These are phyloP conservation scores for Perizoma flavofasciatum DNA, from an alignment of 2,888 invertebrate species.

Conservation along the genomic window DNA sequence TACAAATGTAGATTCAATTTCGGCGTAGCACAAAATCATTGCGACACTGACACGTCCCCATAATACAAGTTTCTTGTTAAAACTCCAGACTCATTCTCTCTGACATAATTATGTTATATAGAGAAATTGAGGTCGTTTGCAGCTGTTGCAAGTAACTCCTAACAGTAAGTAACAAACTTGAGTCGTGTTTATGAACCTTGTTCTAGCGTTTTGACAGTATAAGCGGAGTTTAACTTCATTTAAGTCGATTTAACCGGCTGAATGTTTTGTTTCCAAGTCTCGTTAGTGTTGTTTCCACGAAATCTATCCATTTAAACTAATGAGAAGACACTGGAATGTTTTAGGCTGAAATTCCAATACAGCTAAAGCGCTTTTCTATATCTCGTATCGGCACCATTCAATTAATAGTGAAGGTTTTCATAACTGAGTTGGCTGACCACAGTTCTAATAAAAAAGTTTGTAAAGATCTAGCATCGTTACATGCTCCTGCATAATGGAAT, in stretches of 20 bases:
- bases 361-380: no score
- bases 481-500: conserved; percentile 11
- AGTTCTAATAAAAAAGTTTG: background rate
- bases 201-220: conserved; percentile 8
- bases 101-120: background rate
- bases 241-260: conserved; percentile 7
- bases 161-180: conserved; percentile 6
- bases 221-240: conserved; percentile 18
- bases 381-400: no score
- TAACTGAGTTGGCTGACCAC: background rate
- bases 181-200: conserved; percentile 9
- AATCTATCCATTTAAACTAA: background rate
- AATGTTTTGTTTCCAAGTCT: conserved; percentile 2
- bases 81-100: no score
- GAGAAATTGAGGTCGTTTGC: conserved; percentile 3
- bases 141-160: conserved; percentile 1
- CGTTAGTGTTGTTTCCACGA: background rate
- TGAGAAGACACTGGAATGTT: no score
- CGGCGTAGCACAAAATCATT: no score
- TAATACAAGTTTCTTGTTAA: no score
- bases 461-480: conserved; percentile 1
- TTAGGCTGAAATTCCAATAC: no score
- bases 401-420: no score
- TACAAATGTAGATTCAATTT: no score
- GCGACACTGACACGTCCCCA: no score